Percentiles rank a stretch among this genome's conserved stretches.
These are phyloP conservation scores for Tetrax tetrax DNA, from an alignment of 2,113 vertebrate species.

Conservation along the genomic window DNA sequence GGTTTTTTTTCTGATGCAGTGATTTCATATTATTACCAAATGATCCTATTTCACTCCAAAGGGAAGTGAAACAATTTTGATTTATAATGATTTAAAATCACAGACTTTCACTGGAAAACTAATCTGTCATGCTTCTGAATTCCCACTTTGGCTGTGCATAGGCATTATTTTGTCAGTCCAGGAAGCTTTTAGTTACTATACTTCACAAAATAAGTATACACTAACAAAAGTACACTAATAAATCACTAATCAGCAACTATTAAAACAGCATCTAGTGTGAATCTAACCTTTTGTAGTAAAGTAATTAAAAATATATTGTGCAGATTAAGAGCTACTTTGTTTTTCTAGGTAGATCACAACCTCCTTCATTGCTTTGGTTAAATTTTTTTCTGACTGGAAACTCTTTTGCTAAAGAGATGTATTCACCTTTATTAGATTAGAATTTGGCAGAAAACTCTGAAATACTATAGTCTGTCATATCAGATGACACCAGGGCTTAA, in stretches of 20 bases:
- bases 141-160: background rate
- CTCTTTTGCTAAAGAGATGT: background rate
- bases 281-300: background rate
- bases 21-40: background rate
- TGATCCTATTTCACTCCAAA: background rate
- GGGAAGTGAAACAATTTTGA: background rate
- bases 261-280: background rate
- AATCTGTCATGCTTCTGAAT: background rate
- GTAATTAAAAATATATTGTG: background rate
- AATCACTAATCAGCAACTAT: background rate
- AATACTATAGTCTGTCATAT: background rate
- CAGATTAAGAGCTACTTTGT: background rate
- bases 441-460: constrained; percentile 17
- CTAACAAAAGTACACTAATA: too few species aligned
- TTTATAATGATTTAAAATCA: background rate
- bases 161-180: background rate
- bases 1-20: background rate
- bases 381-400: background rate
- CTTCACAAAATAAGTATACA: background rate
- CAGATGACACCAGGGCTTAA: constrained; percentile 8
- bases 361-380: background rate
- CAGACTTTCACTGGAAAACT: background rate
- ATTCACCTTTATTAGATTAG: constrained; percentile 5
- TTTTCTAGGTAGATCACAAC: background rate
- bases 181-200: background rate